These are phyloP conservation scores for Sceloporus tristichus DNA, from an alignment of 2,113 vertebrate species.

Conservation along the genomic window DNA sequence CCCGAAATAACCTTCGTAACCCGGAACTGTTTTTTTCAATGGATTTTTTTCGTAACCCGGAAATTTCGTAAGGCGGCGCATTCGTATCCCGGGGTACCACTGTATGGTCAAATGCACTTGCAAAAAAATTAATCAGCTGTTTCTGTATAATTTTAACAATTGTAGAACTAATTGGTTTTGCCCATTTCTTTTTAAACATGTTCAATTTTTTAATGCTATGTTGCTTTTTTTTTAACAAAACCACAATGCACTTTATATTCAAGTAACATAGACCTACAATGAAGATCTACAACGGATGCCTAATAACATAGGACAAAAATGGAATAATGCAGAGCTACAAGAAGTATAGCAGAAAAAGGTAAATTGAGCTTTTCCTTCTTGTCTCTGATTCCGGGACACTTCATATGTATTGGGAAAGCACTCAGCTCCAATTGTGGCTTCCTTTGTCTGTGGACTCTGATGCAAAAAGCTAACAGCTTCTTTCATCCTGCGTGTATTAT, in stretches of 20 bases:
- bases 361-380: conserved; percentile 37
- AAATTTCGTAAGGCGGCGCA: no score
- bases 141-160: no score
- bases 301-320: no score
- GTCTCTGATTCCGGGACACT: conserved; percentile 17
- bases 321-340: not conserved
- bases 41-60: no score
- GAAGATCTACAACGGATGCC: not conserved
- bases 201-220: not conserved
- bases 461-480: not conserved
- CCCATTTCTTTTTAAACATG: not conserved
- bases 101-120: no score
- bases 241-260: not conserved
- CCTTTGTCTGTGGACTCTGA: not conserved
- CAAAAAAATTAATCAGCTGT: no score
- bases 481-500: not conserved
- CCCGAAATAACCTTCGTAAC: no score
- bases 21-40: no score
- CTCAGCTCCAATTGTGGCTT: not conserved
- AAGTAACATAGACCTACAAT: not conserved
- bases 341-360: not conserved
- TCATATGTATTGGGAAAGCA: not conserved
- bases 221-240: not conserved
- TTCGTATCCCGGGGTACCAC: no score
- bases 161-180: not conserved